Percentiles rank a stretch among this genome's conserved stretches.
phyloP scores from a whole-genome alignment of 2,888 invertebrate genomes.

The Callimorpha dominula region DNA sequence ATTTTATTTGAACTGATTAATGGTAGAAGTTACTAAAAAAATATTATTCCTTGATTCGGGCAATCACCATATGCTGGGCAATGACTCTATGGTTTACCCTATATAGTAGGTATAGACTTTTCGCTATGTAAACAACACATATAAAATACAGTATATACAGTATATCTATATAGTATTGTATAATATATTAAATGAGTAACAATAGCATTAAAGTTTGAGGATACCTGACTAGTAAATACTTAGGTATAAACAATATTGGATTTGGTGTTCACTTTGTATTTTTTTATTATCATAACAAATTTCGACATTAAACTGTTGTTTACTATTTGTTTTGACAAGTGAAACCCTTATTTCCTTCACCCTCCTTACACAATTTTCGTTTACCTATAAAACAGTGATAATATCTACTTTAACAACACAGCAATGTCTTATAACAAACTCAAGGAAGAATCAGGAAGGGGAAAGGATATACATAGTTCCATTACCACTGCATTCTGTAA shows the following conservation, averaged over 20 bases:
- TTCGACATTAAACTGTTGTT: background rate
- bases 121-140: background rate
- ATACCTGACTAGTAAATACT: background rate
- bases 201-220: background rate
- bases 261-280: background rate
- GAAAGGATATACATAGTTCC: constrained; percentile 17
- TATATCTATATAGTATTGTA: background rate
- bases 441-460: constrained; percentile 8
- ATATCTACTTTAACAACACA: constrained; percentile 10
- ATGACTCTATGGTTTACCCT: too few species aligned
- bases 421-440: constrained; percentile 7
- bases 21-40: too few species aligned
- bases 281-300: background rate
- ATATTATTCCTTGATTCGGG: too few species aligned
- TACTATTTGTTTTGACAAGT: constrained; percentile 4
- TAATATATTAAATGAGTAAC: background rate
- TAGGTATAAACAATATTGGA: background rate
- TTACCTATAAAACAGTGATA: constrained; percentile 9
- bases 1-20: too few species aligned
- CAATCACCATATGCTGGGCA: too few species aligned
- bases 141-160: background rate
- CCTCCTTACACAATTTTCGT: constrained; percentile 2
- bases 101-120: background rate
- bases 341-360: constrained; percentile 4
- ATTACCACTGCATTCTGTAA: constrained; percentile 19